phyloP scores from a whole-genome alignment of 2,113 vertebrate species.

The Melierax canorus region DNA sequence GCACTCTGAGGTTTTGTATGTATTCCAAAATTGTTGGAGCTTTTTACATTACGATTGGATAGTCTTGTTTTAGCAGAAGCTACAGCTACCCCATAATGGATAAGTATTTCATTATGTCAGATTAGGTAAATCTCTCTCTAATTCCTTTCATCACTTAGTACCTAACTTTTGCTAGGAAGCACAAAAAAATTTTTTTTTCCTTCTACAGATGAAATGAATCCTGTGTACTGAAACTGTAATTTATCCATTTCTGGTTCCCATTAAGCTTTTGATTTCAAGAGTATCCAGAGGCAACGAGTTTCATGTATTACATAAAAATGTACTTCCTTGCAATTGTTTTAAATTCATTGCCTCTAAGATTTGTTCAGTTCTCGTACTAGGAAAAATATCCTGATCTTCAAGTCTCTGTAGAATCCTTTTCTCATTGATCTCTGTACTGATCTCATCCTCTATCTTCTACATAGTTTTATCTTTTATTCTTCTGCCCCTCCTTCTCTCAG shows the following conservation, averaged over 20 bases:
- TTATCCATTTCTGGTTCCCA: constrained; percentile 1
- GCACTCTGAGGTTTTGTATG: not conserved
- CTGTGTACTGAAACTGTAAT: not conserved
- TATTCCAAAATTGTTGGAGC: not conserved
- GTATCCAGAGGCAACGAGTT: constrained; percentile 7
- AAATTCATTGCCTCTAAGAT: not conserved
- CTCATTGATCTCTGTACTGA: not conserved
- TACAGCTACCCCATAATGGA: not conserved
- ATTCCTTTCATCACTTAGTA: not conserved
- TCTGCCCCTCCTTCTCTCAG: not conserved
- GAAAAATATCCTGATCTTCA: not conserved
- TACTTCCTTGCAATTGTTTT: not conserved
- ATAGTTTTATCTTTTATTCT: not conserved
- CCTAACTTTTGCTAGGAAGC: not conserved
- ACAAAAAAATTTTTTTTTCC: not conserved
- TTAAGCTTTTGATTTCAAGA: constrained; percentile 14
- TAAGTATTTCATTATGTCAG: not conserved
- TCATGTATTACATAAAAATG: not conserved
- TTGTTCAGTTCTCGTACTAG: not conserved
- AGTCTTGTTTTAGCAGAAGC: not conserved
- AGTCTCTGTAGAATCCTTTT: not conserved
- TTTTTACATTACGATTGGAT: not conserved
- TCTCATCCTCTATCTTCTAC: not conserved
- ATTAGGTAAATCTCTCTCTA: not conserved
- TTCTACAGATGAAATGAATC: not conserved